Percentiles rank a stretch among this genome's conserved stretches.
phyloP scores from a whole-genome alignment of 1,140 invertebrate genomes.

The Ceratina japonica region DNA sequence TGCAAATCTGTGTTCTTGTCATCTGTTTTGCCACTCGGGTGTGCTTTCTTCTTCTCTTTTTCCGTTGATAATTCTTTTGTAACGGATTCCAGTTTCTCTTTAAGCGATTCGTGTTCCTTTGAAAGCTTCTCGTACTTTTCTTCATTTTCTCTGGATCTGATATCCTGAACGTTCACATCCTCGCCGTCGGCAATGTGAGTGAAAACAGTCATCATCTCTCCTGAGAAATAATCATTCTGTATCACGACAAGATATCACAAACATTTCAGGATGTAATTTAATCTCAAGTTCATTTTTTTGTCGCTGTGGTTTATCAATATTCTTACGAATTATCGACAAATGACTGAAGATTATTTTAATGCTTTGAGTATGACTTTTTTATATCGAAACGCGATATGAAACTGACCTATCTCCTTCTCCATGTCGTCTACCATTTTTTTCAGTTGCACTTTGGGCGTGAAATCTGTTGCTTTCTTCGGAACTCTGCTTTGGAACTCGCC shows the following conservation, averaged over 20 bases:
- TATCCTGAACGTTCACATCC: conserved; percentile 77
- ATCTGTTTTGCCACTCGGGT: conserved; percentile 69
- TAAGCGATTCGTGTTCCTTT: conserved; percentile 74
- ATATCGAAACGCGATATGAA: background rate
- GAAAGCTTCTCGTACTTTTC: conserved; percentile 72
- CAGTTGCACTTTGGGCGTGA: conserved; percentile 85
- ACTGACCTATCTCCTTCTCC: conserved; percentile 87
- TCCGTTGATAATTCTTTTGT: conserved; percentile 75
- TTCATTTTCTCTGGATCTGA: conserved; percentile 64
- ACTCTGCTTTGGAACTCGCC: conserved; percentile 83
- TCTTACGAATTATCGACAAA: conserved; percentile 20
- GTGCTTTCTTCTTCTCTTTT: conserved; percentile 75
- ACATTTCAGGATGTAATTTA: background rate
- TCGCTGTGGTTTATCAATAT: background rate
- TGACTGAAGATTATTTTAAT: conserved; percentile 1
- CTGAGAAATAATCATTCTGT: conserved; percentile 73
- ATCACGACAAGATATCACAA: background rate
- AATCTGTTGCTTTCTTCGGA: conserved; percentile 85
- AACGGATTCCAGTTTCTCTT: conserved; percentile 73
- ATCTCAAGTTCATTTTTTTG: background rate
- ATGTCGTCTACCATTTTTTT: conserved; percentile 89
- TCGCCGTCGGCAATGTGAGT: conserved; percentile 79
- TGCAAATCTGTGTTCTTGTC: conserved; percentile 74
- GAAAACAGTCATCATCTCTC: conserved; percentile 83
- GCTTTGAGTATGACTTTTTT: background rate